A percentile compares a stretch with the other conserved stretches of the same genome.
These are phyloP conservation scores for Mongoloraphidia duomilia DNA, from an alignment of 2,888 invertebrate species.

Conservation along the genomic window DNA sequence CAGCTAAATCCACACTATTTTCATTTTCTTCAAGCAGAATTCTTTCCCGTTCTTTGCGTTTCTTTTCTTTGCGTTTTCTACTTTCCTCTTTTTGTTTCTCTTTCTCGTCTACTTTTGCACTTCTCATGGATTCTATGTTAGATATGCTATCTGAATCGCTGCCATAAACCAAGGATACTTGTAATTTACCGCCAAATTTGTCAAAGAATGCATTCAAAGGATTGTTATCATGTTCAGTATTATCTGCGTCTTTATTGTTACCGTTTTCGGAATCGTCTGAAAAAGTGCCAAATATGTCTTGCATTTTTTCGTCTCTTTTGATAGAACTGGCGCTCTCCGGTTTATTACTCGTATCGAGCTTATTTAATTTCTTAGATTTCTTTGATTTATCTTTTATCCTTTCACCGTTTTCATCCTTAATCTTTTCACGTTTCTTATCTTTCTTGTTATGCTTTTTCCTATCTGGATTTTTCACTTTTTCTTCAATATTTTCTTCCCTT, in stretches of 20 bases:
- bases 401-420: constrained; percentile 36
- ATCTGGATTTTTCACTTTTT: constrained; percentile 25
- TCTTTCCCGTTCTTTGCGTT: constrained; percentile 44
- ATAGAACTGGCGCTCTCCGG: constrained; percentile 25
- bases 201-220: constrained; percentile 22
- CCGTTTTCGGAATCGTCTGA: constrained; percentile 49
- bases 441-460: constrained; percentile 36
- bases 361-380: constrained; percentile 35
- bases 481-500: constrained; percentile 20
- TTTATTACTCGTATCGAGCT: constrained; percentile 23
- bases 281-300: constrained; percentile 75
- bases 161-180: constrained; percentile 28
- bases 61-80: constrained; percentile 46
- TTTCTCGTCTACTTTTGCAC: constrained; percentile 23
- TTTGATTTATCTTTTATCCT: constrained; percentile 40
- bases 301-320: constrained; percentile 68
- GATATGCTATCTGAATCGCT: constrained; percentile 34
- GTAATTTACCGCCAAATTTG: constrained; percentile 18
- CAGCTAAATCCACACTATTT: constrained; percentile 66
- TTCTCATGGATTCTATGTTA: constrained; percentile 20
- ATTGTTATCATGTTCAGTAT: constrained; percentile 11
- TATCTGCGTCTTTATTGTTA: constrained; percentile 19
- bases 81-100: constrained; percentile 36
- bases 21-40: constrained; percentile 47
- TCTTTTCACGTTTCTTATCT: constrained; percentile 44